Evolutionary conservation across 2,888 invertebrate genomes (phyloP), one percentile per base, ranked within the genome.

Genomic region (Osmoderma eremita): DNA sequence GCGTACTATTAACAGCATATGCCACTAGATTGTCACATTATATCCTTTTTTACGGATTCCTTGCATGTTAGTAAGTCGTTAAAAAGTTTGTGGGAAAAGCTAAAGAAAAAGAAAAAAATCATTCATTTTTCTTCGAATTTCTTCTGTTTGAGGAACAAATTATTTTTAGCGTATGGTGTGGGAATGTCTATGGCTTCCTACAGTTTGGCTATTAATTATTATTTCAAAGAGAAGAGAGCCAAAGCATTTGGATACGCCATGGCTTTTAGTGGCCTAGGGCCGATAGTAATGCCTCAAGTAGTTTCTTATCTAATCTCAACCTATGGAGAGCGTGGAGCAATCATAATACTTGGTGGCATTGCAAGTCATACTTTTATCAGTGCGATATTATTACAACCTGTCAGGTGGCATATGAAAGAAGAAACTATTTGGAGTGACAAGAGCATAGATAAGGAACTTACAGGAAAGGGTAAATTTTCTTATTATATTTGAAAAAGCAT

Each of bases 231-330:
- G 70, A 87, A 85, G 76, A 83, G 90, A 73, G 86, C 86, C 41
- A 84, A 86, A 76, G 90, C 90, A 0, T 83, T 88, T 24, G 88
- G 89, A 0, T 80, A 87, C 3, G 87, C 86, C 36, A 86, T 89
- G 86, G 88, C 89, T 3, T 80, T 89, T 2, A 87, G 87, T 13
- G 90, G 89, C 0, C 74, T 90, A 2, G 90, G 90, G 0, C 85
- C 88, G 10, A 88, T 90, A 67, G 75, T 86, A 50, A 87, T 88
- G 85, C 90, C 90, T 0, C 82, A 87, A 66, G 71, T 89, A 8
- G 86, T 88, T 77, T 86, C 87, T 68, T 76, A 82, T 1, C 82
- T 89, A 6, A 82, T 90, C 75, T 78, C 82, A 24, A 75, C 80
- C 0, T 90, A 87, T 71, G 88, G 87, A 4, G 85, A 85, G 77